A percentile compares a stretch with the other conserved stretches of the same genome.
Evolutionary conservation across 1,140 invertebrate genomes (phyloP).

Genomic region (Odontomachus brunneus): DNA sequence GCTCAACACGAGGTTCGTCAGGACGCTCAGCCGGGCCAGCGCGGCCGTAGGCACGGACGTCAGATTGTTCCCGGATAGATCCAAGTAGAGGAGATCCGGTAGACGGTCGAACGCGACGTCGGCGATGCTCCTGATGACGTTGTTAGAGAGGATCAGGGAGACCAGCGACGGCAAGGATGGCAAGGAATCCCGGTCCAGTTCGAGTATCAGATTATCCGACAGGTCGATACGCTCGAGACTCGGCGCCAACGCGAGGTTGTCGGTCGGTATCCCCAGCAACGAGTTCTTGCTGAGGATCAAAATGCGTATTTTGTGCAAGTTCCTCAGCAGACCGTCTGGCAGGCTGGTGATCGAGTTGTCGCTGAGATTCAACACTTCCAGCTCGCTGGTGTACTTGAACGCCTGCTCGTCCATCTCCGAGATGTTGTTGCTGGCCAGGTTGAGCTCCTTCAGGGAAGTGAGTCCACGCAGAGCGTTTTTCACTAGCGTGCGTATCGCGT

Average conservation of each 20-base stretch:
- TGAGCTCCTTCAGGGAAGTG: slow-evolving; percentile 88
- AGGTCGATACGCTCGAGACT: slow-evolving; percentile 89
- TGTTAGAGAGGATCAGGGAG: slow-evolving; percentile 89
- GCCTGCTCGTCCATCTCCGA: slow-evolving; percentile 89
- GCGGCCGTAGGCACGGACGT: slow-evolving; percentile 91
- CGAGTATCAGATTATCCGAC: slow-evolving; percentile 90
- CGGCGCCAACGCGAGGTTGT: slow-evolving; percentile 88
- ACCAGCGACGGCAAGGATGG: slow-evolving; percentile 89
- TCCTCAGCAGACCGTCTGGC: slow-evolving; percentile 89
- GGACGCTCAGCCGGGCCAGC: slow-evolving; percentile 90
- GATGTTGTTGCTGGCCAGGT: slow-evolving; percentile 92
- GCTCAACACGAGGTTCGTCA: slow-evolving; percentile 90
- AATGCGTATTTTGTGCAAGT: slow-evolving; percentile 89
- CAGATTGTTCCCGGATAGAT: slow-evolving; percentile 93
- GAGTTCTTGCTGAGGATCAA: slow-evolving; percentile 91
- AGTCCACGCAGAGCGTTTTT: slow-evolving; percentile 92
- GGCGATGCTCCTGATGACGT: slow-evolving; percentile 90
- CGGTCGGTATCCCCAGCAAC: slow-evolving; percentile 90
- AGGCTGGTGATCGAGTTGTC: slow-evolving; percentile 91
- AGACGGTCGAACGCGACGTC: slow-evolving; percentile 89
- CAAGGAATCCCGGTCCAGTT: slow-evolving; percentile 88
- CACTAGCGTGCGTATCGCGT: slow-evolving; percentile 89
- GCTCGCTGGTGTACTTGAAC: slow-evolving; percentile 89
- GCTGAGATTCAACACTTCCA: slow-evolving; percentile 91
- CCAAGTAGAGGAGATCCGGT: slow-evolving; percentile 89